A percentile compares a stretch with the other conserved stretches of the same genome.
Evolutionary conservation across 2,888 invertebrate genomes (phyloP).

Genomic region (Morpho deidamia): DNA sequence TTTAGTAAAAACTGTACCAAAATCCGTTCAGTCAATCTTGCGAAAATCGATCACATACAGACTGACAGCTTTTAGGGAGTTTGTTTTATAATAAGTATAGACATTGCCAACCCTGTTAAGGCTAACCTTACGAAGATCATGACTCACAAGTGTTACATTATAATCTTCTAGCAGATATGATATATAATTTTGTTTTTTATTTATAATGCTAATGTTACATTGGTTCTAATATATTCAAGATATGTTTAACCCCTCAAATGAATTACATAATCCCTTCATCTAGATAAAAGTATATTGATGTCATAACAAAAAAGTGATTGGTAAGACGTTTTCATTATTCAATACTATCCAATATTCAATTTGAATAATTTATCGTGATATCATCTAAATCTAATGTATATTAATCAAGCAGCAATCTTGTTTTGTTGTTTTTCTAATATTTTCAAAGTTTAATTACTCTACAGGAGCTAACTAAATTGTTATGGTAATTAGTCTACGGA

Average conservation of each 20-base stretch:
- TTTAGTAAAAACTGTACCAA: too few relatives aligned
- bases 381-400: slow-evolving; percentile 8
- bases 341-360: not conserved
- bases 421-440: slow-evolving; percentile 14
- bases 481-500: slow-evolving; percentile 23
- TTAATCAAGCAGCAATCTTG: slow-evolving; percentile 16
- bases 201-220: not conserved
- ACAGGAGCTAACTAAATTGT: slow-evolving; percentile 28
- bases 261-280: not conserved
- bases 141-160: not conserved
- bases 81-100: too few relatives aligned
- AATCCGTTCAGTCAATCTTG: too few relatives aligned
- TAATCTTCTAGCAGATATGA: not conserved
- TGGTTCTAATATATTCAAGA: too few relatives aligned
- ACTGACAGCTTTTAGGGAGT: too few relatives aligned
- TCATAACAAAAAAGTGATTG: slow-evolving; percentile 4
- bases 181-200: not conserved
- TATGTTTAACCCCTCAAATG: not conserved
- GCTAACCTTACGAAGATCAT: not conserved
- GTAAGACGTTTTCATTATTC: not conserved
- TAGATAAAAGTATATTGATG: not conserved
- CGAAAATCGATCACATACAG: too few relatives aligned
- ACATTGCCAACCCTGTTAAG: not conserved
- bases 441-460: slow-evolving; percentile 21
- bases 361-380: slow-evolving; percentile 1